Evolutionary conservation across 1,140 invertebrate genomes (phyloP).

Genomic region (Pogonomyrmex californicus): DNA sequence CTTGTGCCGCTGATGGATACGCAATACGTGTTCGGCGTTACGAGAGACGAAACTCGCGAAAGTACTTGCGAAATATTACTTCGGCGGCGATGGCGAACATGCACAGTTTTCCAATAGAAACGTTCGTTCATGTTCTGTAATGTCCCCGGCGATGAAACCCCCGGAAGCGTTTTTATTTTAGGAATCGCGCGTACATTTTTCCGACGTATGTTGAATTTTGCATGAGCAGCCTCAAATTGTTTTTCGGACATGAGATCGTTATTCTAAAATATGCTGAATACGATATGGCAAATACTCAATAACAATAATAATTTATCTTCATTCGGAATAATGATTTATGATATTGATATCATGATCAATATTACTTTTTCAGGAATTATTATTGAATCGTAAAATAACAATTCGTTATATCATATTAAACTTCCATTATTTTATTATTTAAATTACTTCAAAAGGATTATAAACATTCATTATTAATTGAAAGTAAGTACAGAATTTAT

Average conservation of each 20-base stretch:
- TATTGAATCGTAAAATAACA: neutral
- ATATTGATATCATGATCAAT: neutral
- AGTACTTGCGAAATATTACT: constrained; percentile 22
- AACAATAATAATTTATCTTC: neutral
- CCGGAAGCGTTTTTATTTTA: constrained; percentile 41
- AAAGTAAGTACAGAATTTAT: constrained; percentile 25
- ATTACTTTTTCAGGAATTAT: neutral
- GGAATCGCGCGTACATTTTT: constrained; percentile 7
- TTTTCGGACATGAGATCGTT: neutral
- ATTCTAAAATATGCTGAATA: constrained; percentile 1
- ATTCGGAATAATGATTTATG: neutral
- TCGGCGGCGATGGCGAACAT: neutral
- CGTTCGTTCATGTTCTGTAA: constrained; percentile 30
- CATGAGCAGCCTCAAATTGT: constrained; percentile 31
- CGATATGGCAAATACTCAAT: too few species aligned
- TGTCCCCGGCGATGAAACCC: constrained; percentile 40
- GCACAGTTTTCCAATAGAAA: constrained; percentile 47
- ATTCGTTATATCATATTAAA: neutral
- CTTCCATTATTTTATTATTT: constrained; percentile 4
- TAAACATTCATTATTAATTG: neutral
- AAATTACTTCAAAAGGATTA: neutral
- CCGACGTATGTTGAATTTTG: constrained; percentile 39
- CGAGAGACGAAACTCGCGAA: constrained; percentile 24
- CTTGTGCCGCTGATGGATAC: constrained; percentile 60
- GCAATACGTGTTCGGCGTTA: constrained; percentile 55